Evolutionary conservation across 1,140 invertebrate species (phyloP), one percentile per base, ranked within the genome.

Genomic region (Caerostris darwini): DNA sequence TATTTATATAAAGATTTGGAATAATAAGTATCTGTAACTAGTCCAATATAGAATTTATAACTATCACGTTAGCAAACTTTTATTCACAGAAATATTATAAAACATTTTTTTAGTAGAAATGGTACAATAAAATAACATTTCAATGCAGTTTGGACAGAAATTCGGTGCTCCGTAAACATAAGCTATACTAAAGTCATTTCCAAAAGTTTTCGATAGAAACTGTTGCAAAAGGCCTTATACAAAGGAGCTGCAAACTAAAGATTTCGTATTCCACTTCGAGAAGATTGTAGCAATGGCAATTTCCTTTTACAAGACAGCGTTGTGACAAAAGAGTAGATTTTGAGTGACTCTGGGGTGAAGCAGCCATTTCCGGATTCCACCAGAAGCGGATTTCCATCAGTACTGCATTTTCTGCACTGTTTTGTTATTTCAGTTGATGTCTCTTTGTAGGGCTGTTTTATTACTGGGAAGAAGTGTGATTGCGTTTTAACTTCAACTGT

Each of bases 221-320:
- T 34, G 34, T 34, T 34, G 34, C 34, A 34, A 71, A 71, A 8
- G 69, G 50, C 8, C 8, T 50, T 19, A 19, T 19, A 71, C 19
- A 71, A 71, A 71, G 50, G 69, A 71, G 19, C 19, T 19, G 69
- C 69, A 71, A 71, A 19, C 69, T 71, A 34, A 71, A 71, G 69
- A 71, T 34, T 34, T 71, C 19, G 69, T 71, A 71, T 34, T 71
- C 69, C 50, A 71, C 19, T 34, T 71, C 19, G 19, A 71, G 69
- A 71, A 71, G 50, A 71, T 71, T 34, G 54, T 85, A 7, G 17
- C 82, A 17, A 58, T 58, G 14, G 54, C 82, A 85, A 85, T 85
- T 85, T 85, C 82, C 82, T 58, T 34, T 83, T 56, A 17, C 57
- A 57, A 57, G 82, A 85, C 82, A 85, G 57, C 54, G 57, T 58